Conservation (phyloP, 2,888 invertebrate genomes). For the Gortyna flavago region DNA sequence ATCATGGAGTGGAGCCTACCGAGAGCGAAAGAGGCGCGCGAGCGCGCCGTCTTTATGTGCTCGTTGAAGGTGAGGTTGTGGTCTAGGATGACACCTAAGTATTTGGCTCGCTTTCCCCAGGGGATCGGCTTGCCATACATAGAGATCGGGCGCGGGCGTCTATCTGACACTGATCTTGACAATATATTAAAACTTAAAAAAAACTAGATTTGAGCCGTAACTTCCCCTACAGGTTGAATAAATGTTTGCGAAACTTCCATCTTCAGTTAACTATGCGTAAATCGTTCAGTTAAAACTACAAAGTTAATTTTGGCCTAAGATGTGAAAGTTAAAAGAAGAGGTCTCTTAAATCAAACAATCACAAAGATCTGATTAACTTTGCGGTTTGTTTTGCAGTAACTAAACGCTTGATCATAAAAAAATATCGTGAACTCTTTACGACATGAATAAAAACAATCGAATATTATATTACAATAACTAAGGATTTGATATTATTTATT, state of each 20-base stretch:
- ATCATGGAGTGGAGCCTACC: too few relatives aligned
- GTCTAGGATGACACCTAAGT: too few relatives aligned
- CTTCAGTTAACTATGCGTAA: background rate
- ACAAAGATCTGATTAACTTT: background rate
- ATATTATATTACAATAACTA: background rate
- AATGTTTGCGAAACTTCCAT: background rate
- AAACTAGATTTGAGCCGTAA: slow-evolving; percentile 17
- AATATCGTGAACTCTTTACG: background rate
- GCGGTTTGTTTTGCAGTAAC: background rate
- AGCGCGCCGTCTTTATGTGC: too few relatives aligned
- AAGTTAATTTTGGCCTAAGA: background rate
- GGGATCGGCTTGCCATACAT: too few relatives aligned
- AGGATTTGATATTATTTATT: too few relatives aligned
- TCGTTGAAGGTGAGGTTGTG: too few relatives aligned
- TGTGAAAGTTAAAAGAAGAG: background rate
- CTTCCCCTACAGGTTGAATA: background rate
- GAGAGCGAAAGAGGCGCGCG: too few relatives aligned
- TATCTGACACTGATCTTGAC: slow-evolving; percentile 1
- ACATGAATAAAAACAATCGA: background rate
- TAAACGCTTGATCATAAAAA: background rate
- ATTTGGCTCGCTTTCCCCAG: too few relatives aligned
- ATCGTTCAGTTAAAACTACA: background rate
- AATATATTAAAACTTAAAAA: slow-evolving; percentile 19
- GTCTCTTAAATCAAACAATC: background rate
- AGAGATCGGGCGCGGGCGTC: too few relatives aligned